Percentiles rank a stretch among this genome's conserved stretches.
These are phyloP conservation scores for Sus cebifrons DNA, from an alignment of 2,797 vertebrate species.

Conservation along the genomic window DNA sequence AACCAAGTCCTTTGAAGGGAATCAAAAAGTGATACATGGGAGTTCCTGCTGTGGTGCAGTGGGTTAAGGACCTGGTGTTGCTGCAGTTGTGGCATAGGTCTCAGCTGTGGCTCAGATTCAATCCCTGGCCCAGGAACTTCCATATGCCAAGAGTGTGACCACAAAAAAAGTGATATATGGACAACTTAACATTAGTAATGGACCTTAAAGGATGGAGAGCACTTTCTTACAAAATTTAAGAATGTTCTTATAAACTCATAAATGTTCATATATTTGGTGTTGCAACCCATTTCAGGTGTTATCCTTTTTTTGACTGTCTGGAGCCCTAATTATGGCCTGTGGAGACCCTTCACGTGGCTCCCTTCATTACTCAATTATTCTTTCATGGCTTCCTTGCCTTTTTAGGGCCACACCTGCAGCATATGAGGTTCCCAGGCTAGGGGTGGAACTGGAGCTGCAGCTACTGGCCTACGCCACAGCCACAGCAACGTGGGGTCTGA, in stretches of 20 bases:
- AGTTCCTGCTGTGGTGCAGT: too few relatives aligned
- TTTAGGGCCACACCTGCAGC: too few relatives aligned
- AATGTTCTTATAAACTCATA: background rate
- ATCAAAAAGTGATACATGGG: background rate
- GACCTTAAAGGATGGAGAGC: background rate
- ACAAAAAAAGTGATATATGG: background rate
- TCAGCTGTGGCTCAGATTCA: too few relatives aligned
- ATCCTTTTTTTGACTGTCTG: background rate
- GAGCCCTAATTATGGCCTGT: background rate
- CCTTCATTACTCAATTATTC: background rate
- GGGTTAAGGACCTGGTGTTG: too few relatives aligned
- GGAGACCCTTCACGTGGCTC: background rate
- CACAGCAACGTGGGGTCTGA: too few relatives aligned
- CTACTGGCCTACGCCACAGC: too few relatives aligned
- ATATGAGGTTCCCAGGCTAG: too few relatives aligned
- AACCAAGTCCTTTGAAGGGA: background rate
- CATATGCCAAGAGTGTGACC: too few relatives aligned
- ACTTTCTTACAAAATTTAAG: slow-evolving; percentile 11
- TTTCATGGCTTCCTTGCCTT: background rate
- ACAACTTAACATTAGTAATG: background rate
- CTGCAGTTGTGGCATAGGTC: too few relatives aligned
- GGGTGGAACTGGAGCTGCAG: too few relatives aligned
- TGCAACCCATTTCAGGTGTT: background rate
- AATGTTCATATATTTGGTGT: background rate
- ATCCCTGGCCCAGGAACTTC: too few relatives aligned